Base-by-base conservation (phyloP, 2,113 vertebrate species). In the Peucedramus taeniatus region DNA sequence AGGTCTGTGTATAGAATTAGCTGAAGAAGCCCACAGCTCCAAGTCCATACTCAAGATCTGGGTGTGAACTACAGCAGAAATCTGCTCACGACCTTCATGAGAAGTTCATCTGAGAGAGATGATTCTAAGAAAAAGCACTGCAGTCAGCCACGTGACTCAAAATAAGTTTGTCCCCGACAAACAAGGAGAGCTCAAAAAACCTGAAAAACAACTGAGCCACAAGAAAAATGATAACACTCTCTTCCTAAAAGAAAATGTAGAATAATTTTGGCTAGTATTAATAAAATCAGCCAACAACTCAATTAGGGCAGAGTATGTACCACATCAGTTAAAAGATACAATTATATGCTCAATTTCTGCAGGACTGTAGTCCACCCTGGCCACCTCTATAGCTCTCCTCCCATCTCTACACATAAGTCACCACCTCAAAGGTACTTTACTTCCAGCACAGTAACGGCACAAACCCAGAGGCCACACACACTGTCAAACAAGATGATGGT, bases 1-100 rank as follows among this genome's bases (percentile, higher is more conserved):
- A 93, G 40, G 50, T 28, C 37, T 26, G 4, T 45, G 18, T 33
- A 49, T 7, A 57, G 47, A 87, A 81, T 40, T 13, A 65, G n/a
- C 27, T 83, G 42, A 89, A 91, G 40, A 76, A 76, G 31, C 7
- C 24, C 12, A 11, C 1, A 56, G 21, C 22, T 68, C 37, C 3
- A 74, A 61, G 35, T n/a, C 49, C 24, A 79, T 20, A 51, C 27
- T 79, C 15, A 28, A 75, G 28, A 78, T 37, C 12, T 30, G 37
- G 13, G 15, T 27, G 24, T 31, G 33, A 72, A 37, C 24, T n/a
- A 31, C 1, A 63, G 51, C 0, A 80, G 65, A 92, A 76, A 83
- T 76, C 19, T 61, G 21, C 20, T 0, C 0, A 17, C 15, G 50
- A 83, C 59, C 31, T 39, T 74, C 14, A 26, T 0, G 1, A 66